Evolutionary conservation across 2,888 invertebrate genomes (phyloP), one percentile per base, ranked within the genome.

Genomic region (Teleiodes luculella): DNA sequence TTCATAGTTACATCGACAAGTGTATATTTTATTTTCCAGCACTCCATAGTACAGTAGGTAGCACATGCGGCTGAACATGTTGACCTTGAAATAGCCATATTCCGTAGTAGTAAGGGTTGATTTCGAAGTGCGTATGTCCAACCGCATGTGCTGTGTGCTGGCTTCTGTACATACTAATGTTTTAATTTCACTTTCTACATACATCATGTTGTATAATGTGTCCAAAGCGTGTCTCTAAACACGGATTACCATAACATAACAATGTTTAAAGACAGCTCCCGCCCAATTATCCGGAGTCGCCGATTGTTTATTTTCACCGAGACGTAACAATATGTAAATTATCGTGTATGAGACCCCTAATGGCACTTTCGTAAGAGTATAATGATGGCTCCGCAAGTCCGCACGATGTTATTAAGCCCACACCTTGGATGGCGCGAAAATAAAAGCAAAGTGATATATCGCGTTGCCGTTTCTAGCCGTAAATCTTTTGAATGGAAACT

Each of bases 291-390:
- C 66, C 63, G 68, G n/a, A 60, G 66, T 66, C 65, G 46, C n/a
- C 68, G 56, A 76, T 75, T n/a, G n/a, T n/a, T n/a, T 76, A 72
- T 78, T 80, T 78, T 76, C 70, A 65, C 68, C 59, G 60, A 70
- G 66, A 77, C 76, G 72, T 74, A 76, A 79, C 71, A 71, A 72
- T 73, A 75, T 70, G 68, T 66, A 73, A 76, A 75, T 76, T 69
- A 70, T 57, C 63, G 62, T 63, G 63, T 60, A 66, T 54, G 62
- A 59, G 56, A 57, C 49, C 51, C n/a, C 62, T 71, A 75, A 78
- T 72, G 65, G 65, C 68, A 67, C n/a, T n/a, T 78, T 72, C 70
- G 66, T 68, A 65, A 61, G 61, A 55, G 59, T 57, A 11, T 55
- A 55, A 53, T 53, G 54, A 24, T 35, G n/a, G n/a, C n/a, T n/a